phyloP scores from a whole-genome alignment of 1,140 invertebrate genomes.

The Tachypleus tridentatus region DNA sequence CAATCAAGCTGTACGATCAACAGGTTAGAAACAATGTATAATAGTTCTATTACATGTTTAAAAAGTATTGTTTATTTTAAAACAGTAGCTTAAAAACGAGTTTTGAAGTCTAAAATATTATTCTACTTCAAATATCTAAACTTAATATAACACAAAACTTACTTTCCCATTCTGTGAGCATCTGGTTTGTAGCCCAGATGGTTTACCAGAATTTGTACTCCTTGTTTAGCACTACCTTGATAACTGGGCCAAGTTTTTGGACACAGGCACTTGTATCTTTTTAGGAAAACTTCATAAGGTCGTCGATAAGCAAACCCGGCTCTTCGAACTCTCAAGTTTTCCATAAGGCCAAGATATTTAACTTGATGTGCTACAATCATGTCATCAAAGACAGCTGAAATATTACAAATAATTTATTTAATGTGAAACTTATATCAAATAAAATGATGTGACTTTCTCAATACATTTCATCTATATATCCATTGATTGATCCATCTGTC shows the following conservation, averaged over 20 bases:
- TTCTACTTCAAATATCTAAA: too few relatives aligned
- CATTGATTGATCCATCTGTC: too few relatives aligned
- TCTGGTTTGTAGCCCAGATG: constrained; percentile 50
- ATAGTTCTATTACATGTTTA: too few relatives aligned
- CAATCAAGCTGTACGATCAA: too few relatives aligned
- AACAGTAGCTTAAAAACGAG: too few relatives aligned
- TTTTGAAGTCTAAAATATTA: too few relatives aligned
- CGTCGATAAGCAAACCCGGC: constrained; percentile 79
- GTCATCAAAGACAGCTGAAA: constrained; percentile 56
- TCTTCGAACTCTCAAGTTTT: constrained; percentile 66
- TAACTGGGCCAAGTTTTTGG: constrained; percentile 74
- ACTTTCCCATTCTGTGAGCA: constrained; percentile 77
- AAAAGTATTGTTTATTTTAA: too few relatives aligned
- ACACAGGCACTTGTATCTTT: constrained; percentile 61
- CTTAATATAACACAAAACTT: constrained; percentile 33
- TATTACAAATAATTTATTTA: background rate
- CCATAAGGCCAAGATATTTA: constrained; percentile 79
- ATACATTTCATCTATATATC: too few relatives aligned
- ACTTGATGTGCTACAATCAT: constrained; percentile 46
- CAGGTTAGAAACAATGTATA: too few relatives aligned
- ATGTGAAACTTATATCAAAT: background rate
- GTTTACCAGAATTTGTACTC: constrained; percentile 59
- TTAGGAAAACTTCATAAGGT: constrained; percentile 66
- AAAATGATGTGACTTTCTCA: background rate
- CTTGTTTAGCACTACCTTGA: constrained; percentile 53